Conservation (phyloP, 2,797 vertebrate genomes). For the Paguma larvata region DNA sequence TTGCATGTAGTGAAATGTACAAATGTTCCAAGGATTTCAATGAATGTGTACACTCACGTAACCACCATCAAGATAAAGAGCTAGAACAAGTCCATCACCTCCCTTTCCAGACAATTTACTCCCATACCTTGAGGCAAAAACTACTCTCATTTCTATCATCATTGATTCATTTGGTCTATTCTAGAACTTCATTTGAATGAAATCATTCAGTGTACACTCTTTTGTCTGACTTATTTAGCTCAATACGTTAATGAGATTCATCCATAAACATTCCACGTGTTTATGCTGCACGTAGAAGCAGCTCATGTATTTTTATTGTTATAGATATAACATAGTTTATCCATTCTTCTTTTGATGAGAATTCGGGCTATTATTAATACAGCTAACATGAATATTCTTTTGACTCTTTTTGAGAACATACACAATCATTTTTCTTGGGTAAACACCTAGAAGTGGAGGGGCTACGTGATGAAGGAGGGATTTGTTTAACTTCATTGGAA, state of each 20-base stretch:
- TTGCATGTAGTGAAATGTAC: background rate
- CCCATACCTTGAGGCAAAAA: background rate
- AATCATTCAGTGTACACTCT: background rate
- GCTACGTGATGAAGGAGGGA: background rate
- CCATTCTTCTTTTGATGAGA: background rate
- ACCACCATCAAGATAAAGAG: background rate
- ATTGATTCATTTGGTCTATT: background rate
- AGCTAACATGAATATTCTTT: background rate
- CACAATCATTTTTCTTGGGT: background rate
- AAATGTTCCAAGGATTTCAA: background rate
- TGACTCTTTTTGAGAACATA: background rate
- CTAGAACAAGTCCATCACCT: background rate
- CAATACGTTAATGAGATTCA: background rate
- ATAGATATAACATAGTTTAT: background rate
- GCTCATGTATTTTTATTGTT: background rate
- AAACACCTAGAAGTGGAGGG: background rate
- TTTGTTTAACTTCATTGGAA: background rate
- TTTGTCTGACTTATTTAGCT: background rate
- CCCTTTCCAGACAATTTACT: background rate
- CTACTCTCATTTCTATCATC: background rate
- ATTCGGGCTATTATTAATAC: background rate
- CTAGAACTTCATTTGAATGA: background rate
- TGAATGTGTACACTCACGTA: background rate
- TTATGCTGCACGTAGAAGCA: background rate
- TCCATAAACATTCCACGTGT: background rate